A percentile compares a stretch with the other conserved stretches of the same genome.
Evolutionary conservation across 1,140 invertebrate species (phyloP).

Genomic region (Drosophila tani): DNA sequence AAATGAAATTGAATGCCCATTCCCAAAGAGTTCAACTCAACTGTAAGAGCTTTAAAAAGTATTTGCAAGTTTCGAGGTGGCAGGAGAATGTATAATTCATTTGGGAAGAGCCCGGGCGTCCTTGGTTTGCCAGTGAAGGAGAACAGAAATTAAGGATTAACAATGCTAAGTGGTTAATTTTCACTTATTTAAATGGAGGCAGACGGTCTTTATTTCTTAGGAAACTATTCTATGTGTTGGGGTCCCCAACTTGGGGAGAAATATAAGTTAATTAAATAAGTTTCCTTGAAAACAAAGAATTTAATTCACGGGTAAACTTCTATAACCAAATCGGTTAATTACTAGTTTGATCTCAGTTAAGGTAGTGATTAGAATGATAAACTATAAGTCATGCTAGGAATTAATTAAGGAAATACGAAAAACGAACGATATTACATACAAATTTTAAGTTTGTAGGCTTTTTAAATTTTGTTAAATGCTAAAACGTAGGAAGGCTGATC

Average conservation of each 20-base stretch:
- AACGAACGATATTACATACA: too few species aligned
- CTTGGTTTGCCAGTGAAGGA: background rate
- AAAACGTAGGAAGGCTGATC: background rate
- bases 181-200: background rate
- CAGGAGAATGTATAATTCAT: slow-evolving; percentile 40
- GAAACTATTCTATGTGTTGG: background rate
- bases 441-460: too few species aligned
- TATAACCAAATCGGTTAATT: too few species aligned
- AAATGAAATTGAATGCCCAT: slow-evolving; percentile 72
- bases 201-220: background rate
- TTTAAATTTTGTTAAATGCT: background rate
- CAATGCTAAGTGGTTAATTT: slow-evolving; percentile 19
- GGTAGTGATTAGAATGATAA: too few species aligned
- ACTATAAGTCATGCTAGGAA: too few species aligned
- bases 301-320: too few species aligned
- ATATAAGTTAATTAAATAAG: too few species aligned
- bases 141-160: slow-evolving; percentile 12
- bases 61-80: slow-evolving; percentile 66
- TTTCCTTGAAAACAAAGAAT: too few species aligned
- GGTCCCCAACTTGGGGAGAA: too few species aligned
- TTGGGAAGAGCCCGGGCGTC: slow-evolving; percentile 15
- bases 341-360: too few species aligned
- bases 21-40: slow-evolving; percentile 48
- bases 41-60: slow-evolving; percentile 69
- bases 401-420: too few species aligned